Conservation (phyloP, 2,113 vertebrate genomes). For the Candoia aspera region DNA sequence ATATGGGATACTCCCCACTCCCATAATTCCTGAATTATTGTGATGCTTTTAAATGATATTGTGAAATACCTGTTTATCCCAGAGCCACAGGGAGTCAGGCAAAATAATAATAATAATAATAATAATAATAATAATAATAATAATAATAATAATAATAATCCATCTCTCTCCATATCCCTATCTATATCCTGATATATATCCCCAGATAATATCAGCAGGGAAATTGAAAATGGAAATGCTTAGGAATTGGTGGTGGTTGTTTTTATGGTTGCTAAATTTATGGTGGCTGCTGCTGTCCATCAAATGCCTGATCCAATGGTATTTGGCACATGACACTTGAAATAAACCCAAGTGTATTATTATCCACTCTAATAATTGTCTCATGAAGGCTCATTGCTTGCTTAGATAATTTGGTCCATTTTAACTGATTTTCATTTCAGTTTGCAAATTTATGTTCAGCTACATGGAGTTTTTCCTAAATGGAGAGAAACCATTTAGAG, state of each 20-base stretch:
- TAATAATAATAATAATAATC: too few species aligned
- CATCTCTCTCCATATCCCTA: not conserved
- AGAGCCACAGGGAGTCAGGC: not conserved
- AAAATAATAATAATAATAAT: too few species aligned
- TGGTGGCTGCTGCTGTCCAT: too few species aligned
- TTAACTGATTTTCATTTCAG: not conserved
- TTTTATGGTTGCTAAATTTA: too few species aligned
- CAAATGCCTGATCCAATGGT: not conserved
- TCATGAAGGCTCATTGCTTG: not conserved
- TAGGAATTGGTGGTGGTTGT: not conserved
- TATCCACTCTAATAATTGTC: not conserved
- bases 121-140: too few species aligned
- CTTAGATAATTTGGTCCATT: not conserved
- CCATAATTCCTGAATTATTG: not conserved
- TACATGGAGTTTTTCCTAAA: not conserved
- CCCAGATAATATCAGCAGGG: not conserved
- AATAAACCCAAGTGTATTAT: not conserved
- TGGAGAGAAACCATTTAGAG: not conserved
- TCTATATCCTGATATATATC: not conserved
- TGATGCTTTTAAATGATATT: not conserved
- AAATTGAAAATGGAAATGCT: not conserved
- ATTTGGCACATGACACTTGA: not conserved
- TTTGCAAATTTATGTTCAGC: not conserved
- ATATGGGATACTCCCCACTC: not conserved
- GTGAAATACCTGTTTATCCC: not conserved